Evolutionary conservation across 2,113 vertebrate genomes (phyloP).

Genomic region (Siphamia tubifer): DNA sequence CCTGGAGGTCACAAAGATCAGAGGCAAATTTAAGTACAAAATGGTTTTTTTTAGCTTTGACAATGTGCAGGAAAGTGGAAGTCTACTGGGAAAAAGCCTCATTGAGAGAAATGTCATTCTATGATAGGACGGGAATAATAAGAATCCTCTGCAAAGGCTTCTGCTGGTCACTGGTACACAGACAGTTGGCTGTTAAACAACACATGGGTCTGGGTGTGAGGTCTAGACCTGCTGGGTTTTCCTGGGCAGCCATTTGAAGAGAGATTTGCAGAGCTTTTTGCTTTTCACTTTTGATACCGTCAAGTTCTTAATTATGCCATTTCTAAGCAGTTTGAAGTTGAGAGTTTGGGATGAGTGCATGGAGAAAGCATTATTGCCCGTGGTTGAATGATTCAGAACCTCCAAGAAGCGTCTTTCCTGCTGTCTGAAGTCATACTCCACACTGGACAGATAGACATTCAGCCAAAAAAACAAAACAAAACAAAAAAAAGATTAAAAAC

Average conservation of each 20-base stretch:
- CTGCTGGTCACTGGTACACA: slow-evolving; percentile 35
- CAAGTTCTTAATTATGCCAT: slow-evolving; percentile 57
- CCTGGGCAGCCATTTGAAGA: slow-evolving; percentile 75
- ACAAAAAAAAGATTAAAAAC: slow-evolving; percentile 7
- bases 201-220: not conserved
- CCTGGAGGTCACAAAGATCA: slow-evolving; percentile 17
- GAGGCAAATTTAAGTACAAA: slow-evolving; percentile 25
- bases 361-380: slow-evolving; percentile 44
- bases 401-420: slow-evolving; percentile 89
- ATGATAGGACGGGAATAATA: not conserved
- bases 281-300: slow-evolving; percentile 72
- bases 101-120: slow-evolving; percentile 21
- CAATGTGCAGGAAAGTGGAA: slow-evolving; percentile 31
- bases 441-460: slow-evolving; percentile 76
- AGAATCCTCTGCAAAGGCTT: slow-evolving; percentile 18
- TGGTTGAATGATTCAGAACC: slow-evolving; percentile 76
- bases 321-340: slow-evolving; percentile 60
- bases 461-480: not conserved
- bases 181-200: slow-evolving; percentile 10
- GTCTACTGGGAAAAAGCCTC: not conserved
- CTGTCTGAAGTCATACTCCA: slow-evolving; percentile 96
- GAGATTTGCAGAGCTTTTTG: slow-evolving; percentile 77
- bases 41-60: slow-evolving; percentile 20
- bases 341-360: slow-evolving; percentile 27
- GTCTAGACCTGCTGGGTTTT: slow-evolving; percentile 65